A percentile compares a stretch with the other conserved stretches of the same genome.
phyloP scores from a whole-genome alignment of 2,888 invertebrate genomes.

The Drosophila aldrichi region DNA sequence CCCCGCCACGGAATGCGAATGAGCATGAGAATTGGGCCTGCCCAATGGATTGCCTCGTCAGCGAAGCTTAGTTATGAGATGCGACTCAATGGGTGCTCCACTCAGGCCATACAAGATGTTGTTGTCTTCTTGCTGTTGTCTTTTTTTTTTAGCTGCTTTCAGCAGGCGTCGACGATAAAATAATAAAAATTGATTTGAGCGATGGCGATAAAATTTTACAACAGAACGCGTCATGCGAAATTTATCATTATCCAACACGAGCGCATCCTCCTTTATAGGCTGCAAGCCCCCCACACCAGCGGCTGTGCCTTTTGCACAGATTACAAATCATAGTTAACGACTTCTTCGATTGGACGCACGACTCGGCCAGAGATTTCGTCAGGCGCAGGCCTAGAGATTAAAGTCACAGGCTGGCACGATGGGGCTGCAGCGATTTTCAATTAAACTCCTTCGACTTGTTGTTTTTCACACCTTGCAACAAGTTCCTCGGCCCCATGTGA shows the following conservation, averaged over 20 bases:
- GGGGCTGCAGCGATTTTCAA: constrained; percentile 58
- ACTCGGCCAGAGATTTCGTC: constrained; percentile 22
- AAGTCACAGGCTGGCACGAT: neutral
- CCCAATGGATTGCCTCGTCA: constrained; percentile 51
- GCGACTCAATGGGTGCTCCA: constrained; percentile 21
- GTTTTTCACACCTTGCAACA: constrained; percentile 60
- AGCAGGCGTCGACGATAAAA: constrained; percentile 68
- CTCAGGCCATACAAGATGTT: neutral
- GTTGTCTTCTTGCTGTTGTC: neutral
- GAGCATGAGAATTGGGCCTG: constrained; percentile 30
- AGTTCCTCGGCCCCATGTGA: constrained; percentile 1
- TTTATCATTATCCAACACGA: constrained; percentile 67
- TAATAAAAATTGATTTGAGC: constrained; percentile 77
- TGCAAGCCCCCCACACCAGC: neutral
- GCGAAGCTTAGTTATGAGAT: constrained; percentile 57
- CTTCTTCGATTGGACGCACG: constrained; percentile 42
- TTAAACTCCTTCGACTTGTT: constrained; percentile 56
- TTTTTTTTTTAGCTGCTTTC: constrained; percentile 34
- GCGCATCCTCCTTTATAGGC: constrained; percentile 40
- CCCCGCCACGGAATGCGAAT: constrained; percentile 13
- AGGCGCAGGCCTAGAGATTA: neutral
- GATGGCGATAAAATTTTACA: constrained; percentile 72
- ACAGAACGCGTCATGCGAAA: constrained; percentile 72
- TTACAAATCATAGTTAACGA: constrained; percentile 73
- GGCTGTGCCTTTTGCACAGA: constrained; percentile 43